Evolutionary conservation across 2,113 vertebrate species (phyloP), one percentile per base, ranked within the genome.

Genomic region (Sinocyclocheilus grahami): DNA sequence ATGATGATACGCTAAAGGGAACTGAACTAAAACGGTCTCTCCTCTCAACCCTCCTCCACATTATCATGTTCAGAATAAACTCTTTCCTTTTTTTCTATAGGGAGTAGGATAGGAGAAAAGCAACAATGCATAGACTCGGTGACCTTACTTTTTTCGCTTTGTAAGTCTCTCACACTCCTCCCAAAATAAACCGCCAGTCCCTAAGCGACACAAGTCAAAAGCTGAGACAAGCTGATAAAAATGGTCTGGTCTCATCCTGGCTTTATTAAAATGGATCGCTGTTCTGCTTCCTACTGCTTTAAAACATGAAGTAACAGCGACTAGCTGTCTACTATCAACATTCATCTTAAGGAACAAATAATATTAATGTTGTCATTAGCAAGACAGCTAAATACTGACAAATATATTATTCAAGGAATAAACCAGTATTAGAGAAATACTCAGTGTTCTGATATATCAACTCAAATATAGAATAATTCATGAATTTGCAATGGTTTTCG

Each of bases 141-240:
- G 60, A 82, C 76, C 76, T 42, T 27, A 39, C 30, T 67, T 62
- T 76, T 81, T 46, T 77, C 22, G 4, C 53, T 72, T 65, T 71
- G 53, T 62, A 72, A 74, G 58, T 65, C 76, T 74, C 37, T 85
- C 63, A 65, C 33, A 37, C 51, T 67, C 16, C 69, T 53, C 30
- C 27, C 46, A 78, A 87, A 82, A 75, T 63, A 76, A 85, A 82
- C 42, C 6, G 2, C 22, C 20, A 30, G 65, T 16, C 22, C 46
- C 80, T 4, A 48, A 82, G 39, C 20, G 67, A 82, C 20, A 60
- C 30, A 77, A 80, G 51, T 78, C 65, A 69, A 81, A 53, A 82
- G 78, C n/a, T 0, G 2, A 85, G 37, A 85, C 27, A 63, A 85
- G 55, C 58, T 48, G 37, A 86, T 60, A 72, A 85, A 76, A 80